Evolutionary conservation across 1,140 invertebrate genomes (phyloP).

Genomic region (Drosophila pachea): DNA sequence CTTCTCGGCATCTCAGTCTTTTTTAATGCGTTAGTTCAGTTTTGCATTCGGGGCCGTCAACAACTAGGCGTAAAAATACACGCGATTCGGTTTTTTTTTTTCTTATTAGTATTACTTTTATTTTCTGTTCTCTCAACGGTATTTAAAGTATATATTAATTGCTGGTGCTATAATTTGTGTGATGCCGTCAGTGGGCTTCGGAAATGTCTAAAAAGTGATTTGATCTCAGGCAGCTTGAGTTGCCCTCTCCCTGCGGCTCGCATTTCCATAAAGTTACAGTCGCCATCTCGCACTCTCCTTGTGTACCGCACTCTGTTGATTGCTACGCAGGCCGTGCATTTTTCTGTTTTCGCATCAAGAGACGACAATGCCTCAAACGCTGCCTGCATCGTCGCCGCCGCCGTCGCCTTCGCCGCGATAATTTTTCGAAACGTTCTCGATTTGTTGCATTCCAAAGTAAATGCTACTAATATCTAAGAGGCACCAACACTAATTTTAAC

Average conservation of each 20-base stretch:
- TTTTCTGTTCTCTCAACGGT: constrained; percentile 21
- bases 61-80: constrained; percentile 33
- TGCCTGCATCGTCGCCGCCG: constrained; percentile 46
- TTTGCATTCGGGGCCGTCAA: constrained; percentile 58
- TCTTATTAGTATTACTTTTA: constrained; percentile 3
- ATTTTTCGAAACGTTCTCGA: constrained; percentile 75
- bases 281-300: constrained; percentile 1
- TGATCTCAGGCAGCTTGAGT: constrained; percentile 53
- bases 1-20: background rate
- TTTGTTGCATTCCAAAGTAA: constrained; percentile 76
- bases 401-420: constrained; percentile 53
- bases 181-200: constrained; percentile 29
- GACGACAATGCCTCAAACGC: constrained; percentile 54
- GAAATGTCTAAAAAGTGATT: constrained; percentile 37
- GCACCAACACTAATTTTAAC: constrained; percentile 33
- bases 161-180: constrained; percentile 1
- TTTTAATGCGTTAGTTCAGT: constrained; percentile 44
- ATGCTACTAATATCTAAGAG: constrained; percentile 74
- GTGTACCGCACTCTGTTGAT: constrained; percentile 10
- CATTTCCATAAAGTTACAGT: background rate
- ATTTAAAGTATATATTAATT: constrained; percentile 18
- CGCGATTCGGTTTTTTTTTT: constrained; percentile 37
- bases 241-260: constrained; percentile 27
- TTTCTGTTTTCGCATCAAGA: constrained; percentile 64
- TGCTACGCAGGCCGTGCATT: constrained; percentile 65